phyloP scores from a whole-genome alignment of 2,113 vertebrate species.

The Girardinichthys multiradiatus region DNA sequence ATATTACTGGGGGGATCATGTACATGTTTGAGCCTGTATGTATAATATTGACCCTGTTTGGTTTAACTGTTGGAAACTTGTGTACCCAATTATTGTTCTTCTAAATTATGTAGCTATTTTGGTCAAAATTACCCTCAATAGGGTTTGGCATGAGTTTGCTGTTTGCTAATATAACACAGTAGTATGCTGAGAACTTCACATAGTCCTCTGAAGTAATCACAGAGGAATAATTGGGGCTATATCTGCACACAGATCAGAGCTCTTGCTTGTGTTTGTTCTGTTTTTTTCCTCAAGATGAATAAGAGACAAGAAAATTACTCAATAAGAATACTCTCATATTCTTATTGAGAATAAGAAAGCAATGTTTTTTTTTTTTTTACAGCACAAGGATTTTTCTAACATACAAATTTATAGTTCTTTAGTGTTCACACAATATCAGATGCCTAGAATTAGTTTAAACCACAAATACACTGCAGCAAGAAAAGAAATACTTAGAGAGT shows the following conservation, averaged over 20 bases:
- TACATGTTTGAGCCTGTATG: background rate
- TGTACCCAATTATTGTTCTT: background rate
- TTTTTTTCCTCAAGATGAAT: slow-evolving; percentile 1
- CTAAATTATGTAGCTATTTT: background rate
- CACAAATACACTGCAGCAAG: background rate
- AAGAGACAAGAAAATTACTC: background rate
- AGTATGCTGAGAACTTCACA: background rate
- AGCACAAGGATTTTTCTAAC: too few relatives aligned
- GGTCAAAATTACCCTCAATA: background rate
- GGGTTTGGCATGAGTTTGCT: background rate
- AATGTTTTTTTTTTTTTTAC: background rate
- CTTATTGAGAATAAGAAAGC: background rate
- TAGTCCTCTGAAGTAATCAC: background rate
- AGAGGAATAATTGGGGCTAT: background rate
- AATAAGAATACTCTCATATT: background rate
- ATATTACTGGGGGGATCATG: background rate
- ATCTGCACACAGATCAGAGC: background rate
- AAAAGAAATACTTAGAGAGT: background rate
- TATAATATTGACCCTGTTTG: background rate
- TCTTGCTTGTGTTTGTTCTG: background rate
- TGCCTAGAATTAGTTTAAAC: background rate
- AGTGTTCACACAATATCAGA: background rate
- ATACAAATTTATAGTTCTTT: background rate
- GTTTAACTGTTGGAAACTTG: background rate
- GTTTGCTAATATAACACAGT: too few relatives aligned